Base-by-base conservation (phyloP, 1,140 invertebrate genomes). In the Papilio xuthus region DNA sequence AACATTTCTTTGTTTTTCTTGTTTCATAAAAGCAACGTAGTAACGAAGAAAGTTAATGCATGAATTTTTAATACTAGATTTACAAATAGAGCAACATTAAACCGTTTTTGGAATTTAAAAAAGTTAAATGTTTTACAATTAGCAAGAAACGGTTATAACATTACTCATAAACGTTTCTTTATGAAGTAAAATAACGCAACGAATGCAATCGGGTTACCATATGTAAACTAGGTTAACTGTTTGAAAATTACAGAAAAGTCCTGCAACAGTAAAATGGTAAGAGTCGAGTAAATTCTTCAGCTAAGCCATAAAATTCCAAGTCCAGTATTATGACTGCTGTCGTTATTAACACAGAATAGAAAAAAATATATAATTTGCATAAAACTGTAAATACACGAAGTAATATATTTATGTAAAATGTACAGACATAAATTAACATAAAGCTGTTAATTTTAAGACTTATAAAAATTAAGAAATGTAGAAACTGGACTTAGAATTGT, bases 211-310 rank as follows among this genome's bases (percentile, higher is more conserved):
- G 79, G 86, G 82, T 84, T 83, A 78, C 82, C 78, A 84, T 82
- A 90, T 82, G 67, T 83, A 86, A 89, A 86, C 63, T 89, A 81
- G 88, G 90, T 87, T 89, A 89, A 84, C 83, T 83, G 80, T 72
- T 53, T 69, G 83, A 79, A 87, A 88, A 86, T 81, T 82, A 84
- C 80, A 83, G 84, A 84, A 88, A 86, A 82, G 37, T 53, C 50
- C 23, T 70, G 44, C 60, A 69, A 44, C 41, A 47, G 47, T 69
- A 50, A 50, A 79, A 80, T 50, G 63, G 76, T 69, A 81, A 76
- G 70, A 80, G 82, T 56, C 78, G 70, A 79, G 78, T 53, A 77
- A 84, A 87, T 78, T 80, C 56, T 84, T 84, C 71, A 80, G 73
- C 53, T 32, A 41, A 69, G 72, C 81, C 67, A 79, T 85, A 85